Conservation (phyloP, 30 jellyfish, hydroid and myxozoan species). For the Chironex yamaguchii region DNA sequence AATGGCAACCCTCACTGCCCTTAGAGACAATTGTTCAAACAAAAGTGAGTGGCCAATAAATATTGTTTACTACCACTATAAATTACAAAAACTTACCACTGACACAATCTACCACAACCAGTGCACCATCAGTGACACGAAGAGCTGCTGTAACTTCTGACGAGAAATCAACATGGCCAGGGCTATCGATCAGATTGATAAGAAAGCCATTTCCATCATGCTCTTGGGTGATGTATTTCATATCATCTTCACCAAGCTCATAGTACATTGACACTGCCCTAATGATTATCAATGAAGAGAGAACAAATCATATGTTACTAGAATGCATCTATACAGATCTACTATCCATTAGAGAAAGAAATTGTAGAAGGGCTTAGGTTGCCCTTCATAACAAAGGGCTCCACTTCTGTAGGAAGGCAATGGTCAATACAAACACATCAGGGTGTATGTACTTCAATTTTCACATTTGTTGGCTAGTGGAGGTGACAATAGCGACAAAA, state of each 20-base stretch:
- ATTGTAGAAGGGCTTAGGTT: too few species aligned
- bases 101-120: constrained; percentile 99
- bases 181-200: constrained; percentile 98
- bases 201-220: constrained; percentile 96
- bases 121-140: constrained; percentile 99
- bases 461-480: too few species aligned
- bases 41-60: neutral
- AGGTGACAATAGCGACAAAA: too few species aligned
- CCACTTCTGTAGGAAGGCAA: too few species aligned
- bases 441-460: too few species aligned
- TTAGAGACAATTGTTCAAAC: neutral
- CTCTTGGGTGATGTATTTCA: constrained; percentile 70
- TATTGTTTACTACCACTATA: neutral
- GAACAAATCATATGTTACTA: too few species aligned
- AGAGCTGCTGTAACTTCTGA: constrained; percentile 99
- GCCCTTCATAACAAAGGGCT: too few species aligned
- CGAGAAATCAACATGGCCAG: constrained; percentile 99
- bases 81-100: constrained; percentile 80
- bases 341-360: too few species aligned
- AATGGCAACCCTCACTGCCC: too few species aligned
- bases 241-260: constrained; percentile 87
- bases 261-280: constrained; percentile 99
- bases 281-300: too few species aligned
- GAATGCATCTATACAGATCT: too few species aligned
- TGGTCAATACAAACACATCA: too few species aligned